Conservation (phyloP, 1,140 invertebrate genomes). For the Lordiphosa stackelbergi region DNA sequence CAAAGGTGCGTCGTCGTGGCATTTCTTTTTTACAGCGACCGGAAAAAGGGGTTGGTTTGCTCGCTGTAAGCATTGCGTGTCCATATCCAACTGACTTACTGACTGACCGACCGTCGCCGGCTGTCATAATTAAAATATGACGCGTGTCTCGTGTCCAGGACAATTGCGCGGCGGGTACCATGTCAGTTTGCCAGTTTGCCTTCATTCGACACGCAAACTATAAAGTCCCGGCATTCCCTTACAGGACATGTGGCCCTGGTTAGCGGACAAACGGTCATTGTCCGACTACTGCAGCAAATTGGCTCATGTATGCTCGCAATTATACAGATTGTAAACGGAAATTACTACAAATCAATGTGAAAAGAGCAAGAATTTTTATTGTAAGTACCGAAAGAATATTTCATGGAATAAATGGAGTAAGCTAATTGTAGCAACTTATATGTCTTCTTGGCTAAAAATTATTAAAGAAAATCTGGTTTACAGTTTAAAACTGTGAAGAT, state of each 20-base stretch:
- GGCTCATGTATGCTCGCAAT: constrained; percentile 34
- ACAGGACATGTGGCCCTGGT: constrained; percentile 18
- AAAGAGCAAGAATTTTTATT: not conserved
- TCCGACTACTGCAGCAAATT: constrained; percentile 46
- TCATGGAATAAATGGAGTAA: not conserved
- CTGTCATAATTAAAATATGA: constrained; percentile 76
- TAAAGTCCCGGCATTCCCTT: constrained; percentile 5
- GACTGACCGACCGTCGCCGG: constrained; percentile 46
- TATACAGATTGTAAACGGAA: constrained; percentile 50
- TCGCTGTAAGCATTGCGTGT: constrained; percentile 31
- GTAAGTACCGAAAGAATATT: too few relatives aligned
- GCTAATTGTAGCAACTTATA: too few relatives aligned
- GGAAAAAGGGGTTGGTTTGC: constrained; percentile 38
- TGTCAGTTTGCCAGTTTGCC: constrained; percentile 25
- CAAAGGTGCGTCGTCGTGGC: constrained; percentile 47
- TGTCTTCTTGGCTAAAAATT: too few relatives aligned
- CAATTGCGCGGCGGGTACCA: constrained; percentile 51
- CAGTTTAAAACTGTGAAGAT: too few relatives aligned
- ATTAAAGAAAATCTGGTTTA: too few relatives aligned
- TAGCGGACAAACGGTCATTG: constrained; percentile 31
- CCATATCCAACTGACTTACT: constrained; percentile 29
- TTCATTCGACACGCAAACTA: constrained; percentile 41
- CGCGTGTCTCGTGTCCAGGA: constrained; percentile 65
- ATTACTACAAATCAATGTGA: constrained; percentile 39
- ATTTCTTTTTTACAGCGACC: constrained; percentile 50